A percentile compares a stretch with the other conserved stretches of the same genome.
Conservation (phyloP, 2,113 vertebrate species). For the Mormyrus lacerda region DNA sequence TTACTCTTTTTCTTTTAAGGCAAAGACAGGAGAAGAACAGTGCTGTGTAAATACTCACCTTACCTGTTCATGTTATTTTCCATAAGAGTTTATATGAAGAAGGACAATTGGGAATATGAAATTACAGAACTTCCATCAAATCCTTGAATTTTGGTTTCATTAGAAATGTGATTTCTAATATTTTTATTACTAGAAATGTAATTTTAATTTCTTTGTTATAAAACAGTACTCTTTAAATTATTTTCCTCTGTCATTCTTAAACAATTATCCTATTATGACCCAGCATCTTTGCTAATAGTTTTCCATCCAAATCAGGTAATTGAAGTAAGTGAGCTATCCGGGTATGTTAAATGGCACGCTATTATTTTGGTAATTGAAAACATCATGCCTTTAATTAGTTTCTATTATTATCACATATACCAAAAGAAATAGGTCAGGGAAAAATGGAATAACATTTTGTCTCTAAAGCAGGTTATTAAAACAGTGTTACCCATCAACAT, state of each 20-base stretch:
- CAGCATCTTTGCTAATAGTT: constrained; percentile 8
- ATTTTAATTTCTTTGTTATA: background rate
- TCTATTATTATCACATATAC: background rate
- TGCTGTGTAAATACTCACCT: constrained; percentile 8
- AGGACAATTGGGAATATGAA: background rate
- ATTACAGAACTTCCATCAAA: background rate
- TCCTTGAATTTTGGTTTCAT: background rate
- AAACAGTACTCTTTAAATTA: background rate
- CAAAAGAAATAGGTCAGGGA: constrained; percentile 3
- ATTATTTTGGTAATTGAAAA: constrained; percentile 18
- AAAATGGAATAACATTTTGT: constrained; percentile 3
- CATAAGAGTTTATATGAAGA: background rate
- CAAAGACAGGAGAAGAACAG: constrained; percentile 22
- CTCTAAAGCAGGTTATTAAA: background rate
- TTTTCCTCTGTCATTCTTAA: background rate
- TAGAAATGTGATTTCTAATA: background rate
- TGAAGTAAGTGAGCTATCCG: constrained; percentile 6
- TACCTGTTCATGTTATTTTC: background rate
- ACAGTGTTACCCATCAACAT: background rate
- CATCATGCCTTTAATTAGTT: constrained; percentile 5
- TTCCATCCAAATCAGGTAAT: constrained; percentile 2
- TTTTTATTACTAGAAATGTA: background rate
- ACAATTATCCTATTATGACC: background rate
- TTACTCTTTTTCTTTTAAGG: constrained; percentile 40
- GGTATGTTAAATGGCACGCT: constrained; percentile 9